Conservation (phyloP, 2,113 vertebrate species). For the Oreotrochilus melanogaster region DNA sequence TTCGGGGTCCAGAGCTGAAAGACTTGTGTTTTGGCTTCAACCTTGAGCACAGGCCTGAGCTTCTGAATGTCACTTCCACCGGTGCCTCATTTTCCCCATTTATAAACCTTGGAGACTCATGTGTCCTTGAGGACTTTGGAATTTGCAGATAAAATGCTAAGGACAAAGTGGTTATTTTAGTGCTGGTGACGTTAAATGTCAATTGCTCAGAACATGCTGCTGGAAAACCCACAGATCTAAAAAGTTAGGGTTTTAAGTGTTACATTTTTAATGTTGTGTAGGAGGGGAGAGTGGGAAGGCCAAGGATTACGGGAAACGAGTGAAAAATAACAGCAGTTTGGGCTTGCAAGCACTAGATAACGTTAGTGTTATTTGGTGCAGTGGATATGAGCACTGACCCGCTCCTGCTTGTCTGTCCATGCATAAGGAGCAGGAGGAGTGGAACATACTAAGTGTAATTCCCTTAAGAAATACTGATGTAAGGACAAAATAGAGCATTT, state of each 20-base stretch:
- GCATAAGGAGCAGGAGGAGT: background rate
- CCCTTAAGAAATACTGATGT: background rate
- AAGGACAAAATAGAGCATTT: background rate
- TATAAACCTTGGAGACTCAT: background rate
- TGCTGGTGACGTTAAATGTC: background rate
- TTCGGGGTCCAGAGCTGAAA: background rate
- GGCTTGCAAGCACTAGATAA: background rate
- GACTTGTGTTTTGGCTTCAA: background rate
- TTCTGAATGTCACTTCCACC: background rate
- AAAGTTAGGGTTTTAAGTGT: background rate
- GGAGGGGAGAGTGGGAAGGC: background rate
- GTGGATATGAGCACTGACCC: background rate
- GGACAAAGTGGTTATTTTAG: background rate
- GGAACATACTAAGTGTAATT: background rate
- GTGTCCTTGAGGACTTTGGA: background rate
- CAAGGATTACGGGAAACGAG: background rate
- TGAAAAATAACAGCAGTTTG: background rate
- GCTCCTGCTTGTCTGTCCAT: background rate
- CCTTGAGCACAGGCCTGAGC: fast-evolving
- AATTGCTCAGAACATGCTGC: background rate
- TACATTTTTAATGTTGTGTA: background rate
- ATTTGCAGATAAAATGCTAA: background rate
- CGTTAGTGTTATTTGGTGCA: fast-evolving
- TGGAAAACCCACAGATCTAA: background rate
- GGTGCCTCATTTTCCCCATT: background rate